phyloP scores from a whole-genome alignment of 2,888 invertebrate genomes.

The Ochropleura plecta region DNA sequence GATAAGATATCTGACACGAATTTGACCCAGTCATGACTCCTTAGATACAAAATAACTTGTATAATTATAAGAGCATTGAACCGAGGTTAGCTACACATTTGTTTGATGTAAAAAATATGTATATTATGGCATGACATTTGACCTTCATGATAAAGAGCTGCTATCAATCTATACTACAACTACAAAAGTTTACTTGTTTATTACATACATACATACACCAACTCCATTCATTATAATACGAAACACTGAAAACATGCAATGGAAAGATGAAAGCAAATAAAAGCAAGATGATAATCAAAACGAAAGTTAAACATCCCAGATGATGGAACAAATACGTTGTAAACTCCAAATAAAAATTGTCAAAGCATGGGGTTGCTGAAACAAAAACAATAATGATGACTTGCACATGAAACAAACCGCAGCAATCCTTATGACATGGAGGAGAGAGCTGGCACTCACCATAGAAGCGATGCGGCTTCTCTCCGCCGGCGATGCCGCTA shows the following conservation, averaged over 20 bases:
- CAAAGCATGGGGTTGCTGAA: constrained; percentile 82
- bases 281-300: constrained; percentile 66
- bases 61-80: constrained; percentile 73
- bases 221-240: constrained; percentile 42
- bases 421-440: constrained; percentile 58
- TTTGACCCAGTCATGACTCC: constrained; percentile 80
- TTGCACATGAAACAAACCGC: constrained; percentile 64
- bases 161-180: constrained; percentile 38
- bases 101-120: constrained; percentile 26
- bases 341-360: constrained; percentile 70
- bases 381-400: constrained; percentile 78
- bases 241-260: constrained; percentile 62
- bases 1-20: constrained; percentile 76
- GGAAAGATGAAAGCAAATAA: constrained; percentile 62
- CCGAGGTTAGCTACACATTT: constrained; percentile 61
- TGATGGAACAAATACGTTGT: constrained; percentile 63
- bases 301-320: constrained; percentile 64
- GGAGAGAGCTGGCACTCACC: constrained; percentile 80
- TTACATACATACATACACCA: constrained; percentile 34
- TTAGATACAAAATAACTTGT: constrained; percentile 63
- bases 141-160: constrained; percentile 52
- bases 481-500: constrained; percentile 78
- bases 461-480: constrained; percentile 88
- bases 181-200: constrained; percentile 39
- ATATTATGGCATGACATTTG: constrained; percentile 37